Conservation (phyloP, 2,797 vertebrate species). For the Phalanger gymnotis region DNA sequence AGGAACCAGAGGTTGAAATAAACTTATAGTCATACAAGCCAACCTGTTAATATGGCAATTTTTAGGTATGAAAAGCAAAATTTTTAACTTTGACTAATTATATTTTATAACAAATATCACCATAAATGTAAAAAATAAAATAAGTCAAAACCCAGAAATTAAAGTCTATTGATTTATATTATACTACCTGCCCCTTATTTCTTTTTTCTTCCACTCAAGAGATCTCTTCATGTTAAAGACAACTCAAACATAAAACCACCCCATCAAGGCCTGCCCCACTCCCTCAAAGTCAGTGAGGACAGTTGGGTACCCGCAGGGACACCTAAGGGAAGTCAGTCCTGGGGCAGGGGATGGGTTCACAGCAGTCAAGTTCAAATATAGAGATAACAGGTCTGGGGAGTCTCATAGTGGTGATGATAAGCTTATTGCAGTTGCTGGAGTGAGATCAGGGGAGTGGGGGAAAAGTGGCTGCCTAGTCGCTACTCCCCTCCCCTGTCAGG, state of each 20-base stretch:
- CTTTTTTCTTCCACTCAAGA: constrained; percentile 48
- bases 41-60: neutral
- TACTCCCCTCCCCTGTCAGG: constrained; percentile 25
- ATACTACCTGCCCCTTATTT: too few species aligned
- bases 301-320: neutral
- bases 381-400: constrained; percentile 47
- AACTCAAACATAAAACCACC: constrained; percentile 61
- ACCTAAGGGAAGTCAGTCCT: neutral
- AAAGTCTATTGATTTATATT: neutral
- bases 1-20: neutral
- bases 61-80: too few species aligned
- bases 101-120: neutral
- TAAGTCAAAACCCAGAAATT: neutral
- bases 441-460: neutral
- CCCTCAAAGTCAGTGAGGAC: neutral
- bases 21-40: neutral
- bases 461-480: neutral
- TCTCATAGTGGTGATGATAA: neutral
- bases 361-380: constrained; percentile 49
- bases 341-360: constrained; percentile 43
- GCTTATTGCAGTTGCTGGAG: constrained; percentile 63
- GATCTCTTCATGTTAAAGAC: constrained; percentile 67
- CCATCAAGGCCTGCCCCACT: neutral
- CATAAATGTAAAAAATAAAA: neutral
- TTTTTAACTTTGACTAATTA: neutral